Percentiles rank a stretch among this genome's conserved stretches.
These are phyloP conservation scores for Limnothrissa miodon DNA, from an alignment of 2,113 vertebrate species.

Conservation along the genomic window DNA sequence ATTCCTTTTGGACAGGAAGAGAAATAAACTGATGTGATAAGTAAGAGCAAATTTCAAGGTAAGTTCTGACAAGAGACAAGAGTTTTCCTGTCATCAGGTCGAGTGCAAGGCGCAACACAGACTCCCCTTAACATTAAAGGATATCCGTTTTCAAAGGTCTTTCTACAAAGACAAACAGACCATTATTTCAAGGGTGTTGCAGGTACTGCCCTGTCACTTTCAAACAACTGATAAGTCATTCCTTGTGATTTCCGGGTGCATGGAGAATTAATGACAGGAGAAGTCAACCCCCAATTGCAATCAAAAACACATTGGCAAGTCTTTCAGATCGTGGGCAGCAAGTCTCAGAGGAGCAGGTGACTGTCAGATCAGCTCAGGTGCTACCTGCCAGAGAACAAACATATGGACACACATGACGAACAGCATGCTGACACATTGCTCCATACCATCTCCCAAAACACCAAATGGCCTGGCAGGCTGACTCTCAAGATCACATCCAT, in stretches of 20 bases:
- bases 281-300: neutral
- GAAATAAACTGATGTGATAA: neutral
- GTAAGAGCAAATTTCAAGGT: neutral
- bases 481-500: neutral
- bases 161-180: neutral
- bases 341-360: neutral
- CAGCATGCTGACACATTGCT: constrained; percentile 37
- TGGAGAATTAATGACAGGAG: neutral
- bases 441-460: constrained; percentile 31
- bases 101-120: neutral
- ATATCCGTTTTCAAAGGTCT: neutral
- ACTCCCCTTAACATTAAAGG: neutral
- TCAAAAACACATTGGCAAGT: neutral
- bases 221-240: neutral
- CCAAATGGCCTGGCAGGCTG: neutral
- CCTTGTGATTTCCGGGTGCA: neutral
- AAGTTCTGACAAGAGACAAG: neutral
- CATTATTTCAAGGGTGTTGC: neutral
- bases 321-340: constrained; percentile 13
- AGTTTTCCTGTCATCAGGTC: neutral
- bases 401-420: constrained; percentile 37
- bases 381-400: constrained; percentile 54
- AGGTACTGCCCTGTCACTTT: neutral
- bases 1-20: neutral
- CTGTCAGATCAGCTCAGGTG: constrained; percentile 25